phyloP scores from a whole-genome alignment of 64 coral and sea anemone species.

The Porites lutea region DNA sequence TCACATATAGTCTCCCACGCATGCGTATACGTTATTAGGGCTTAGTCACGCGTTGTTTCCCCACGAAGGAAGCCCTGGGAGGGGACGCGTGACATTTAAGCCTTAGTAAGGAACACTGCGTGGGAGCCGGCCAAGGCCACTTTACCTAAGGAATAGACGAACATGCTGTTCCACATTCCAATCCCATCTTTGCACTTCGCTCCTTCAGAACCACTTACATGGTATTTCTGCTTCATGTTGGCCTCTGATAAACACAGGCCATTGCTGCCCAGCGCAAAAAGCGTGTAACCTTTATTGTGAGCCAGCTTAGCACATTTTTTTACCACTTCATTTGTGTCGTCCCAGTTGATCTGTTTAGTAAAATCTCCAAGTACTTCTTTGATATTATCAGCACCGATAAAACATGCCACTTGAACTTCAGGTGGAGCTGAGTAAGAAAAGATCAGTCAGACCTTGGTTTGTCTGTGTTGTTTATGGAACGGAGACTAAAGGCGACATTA shows the following conservation, averaged over 20 bases:
- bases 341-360: background rate
- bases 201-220: background rate
- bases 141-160: conserved; percentile 33
- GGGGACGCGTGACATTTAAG: too few relatives aligned
- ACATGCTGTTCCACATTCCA: conserved; percentile 32
- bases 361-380: conserved; percentile 45
- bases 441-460: background rate
- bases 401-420: conserved; percentile 37
- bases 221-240: background rate
- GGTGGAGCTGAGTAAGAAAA: conserved; percentile 16
- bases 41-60: too few relatives aligned
- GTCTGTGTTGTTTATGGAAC: too few relatives aligned
- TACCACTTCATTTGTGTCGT: conserved; percentile 37
- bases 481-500: too few relatives aligned
- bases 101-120: too few relatives aligned
- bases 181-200: background rate
- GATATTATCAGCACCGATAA: conserved; percentile 38
- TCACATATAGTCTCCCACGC: too few relatives aligned
- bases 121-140: background rate
- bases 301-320: conserved; percentile 27
- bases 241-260: conserved; percentile 45
- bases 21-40: too few relatives aligned
- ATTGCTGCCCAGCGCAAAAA: conserved; percentile 47
- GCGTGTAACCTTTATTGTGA: conserved; percentile 21
- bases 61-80: too few relatives aligned